Evolutionary conservation across 92 coral and sea anemone species (phyloP).

Genomic region (Montipora capitata): DNA sequence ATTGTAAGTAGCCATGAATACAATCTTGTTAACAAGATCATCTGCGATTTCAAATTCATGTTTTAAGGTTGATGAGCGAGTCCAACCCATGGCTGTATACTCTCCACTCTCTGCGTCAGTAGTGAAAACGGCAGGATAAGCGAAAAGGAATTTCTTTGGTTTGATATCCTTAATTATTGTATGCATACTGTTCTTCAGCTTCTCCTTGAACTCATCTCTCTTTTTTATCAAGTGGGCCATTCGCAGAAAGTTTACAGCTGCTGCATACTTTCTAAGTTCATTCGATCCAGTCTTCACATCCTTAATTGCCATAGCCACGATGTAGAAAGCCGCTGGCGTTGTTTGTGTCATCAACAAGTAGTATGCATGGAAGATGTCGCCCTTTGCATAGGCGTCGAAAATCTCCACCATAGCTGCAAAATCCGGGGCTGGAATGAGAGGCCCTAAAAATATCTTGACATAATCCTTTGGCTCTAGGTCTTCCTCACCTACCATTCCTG

Average conservation of each 20-base stretch:
- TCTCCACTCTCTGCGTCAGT: conserved; percentile 3
- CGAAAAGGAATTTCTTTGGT: conserved; percentile 20
- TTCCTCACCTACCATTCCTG: conserved; percentile 25
- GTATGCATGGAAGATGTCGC: conserved; percentile 29
- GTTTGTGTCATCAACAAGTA: conserved; percentile 22
- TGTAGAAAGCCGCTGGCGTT: conserved; percentile 28
- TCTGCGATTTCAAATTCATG: not conserved
- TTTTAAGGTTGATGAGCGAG: not conserved
- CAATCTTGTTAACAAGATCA: conserved; percentile 22
- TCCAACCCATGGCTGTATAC: conserved; percentile 1
- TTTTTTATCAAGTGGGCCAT: not conserved
- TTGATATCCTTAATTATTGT: not conserved
- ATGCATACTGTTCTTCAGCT: no score
- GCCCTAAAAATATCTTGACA: conserved; percentile 51
- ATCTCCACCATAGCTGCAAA: conserved; percentile 61
- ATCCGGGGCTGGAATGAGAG: conserved; percentile 46
- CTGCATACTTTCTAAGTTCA: not conserved
- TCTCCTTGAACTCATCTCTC: no score
- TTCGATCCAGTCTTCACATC: conserved; percentile 22
- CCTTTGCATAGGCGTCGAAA: conserved; percentile 45
- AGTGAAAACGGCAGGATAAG: not conserved
- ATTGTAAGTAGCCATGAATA: conserved; percentile 60
- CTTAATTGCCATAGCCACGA: conserved; percentile 38
- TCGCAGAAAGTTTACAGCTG: not conserved
- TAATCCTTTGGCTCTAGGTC: conserved; percentile 66